A percentile compares a stretch with the other conserved stretches of the same genome.
Evolutionary conservation across 1,140 invertebrate species (phyloP).

Genomic region (Apis cerana): DNA sequence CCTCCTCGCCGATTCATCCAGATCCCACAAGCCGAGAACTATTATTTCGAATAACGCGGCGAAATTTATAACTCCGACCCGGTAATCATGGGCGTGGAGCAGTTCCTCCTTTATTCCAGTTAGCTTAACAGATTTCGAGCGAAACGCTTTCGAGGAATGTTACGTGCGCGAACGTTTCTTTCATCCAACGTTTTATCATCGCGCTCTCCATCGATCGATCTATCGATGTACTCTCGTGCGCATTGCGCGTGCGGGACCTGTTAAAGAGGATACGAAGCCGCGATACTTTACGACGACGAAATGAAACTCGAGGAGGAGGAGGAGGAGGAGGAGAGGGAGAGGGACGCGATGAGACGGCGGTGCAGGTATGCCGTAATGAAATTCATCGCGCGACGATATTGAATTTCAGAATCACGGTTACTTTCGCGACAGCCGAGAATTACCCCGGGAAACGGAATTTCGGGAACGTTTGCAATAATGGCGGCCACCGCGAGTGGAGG

Average conservation of each 20-base stretch:
- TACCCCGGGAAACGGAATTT: conserved; percentile 31
- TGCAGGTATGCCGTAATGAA: conserved; percentile 43
- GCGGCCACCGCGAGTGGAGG: not conserved
- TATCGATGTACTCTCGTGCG: too few relatives aligned
- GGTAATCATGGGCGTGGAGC: too few relatives aligned
- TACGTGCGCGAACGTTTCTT: too few relatives aligned
- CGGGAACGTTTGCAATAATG: conserved; percentile 44
- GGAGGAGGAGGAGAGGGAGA: not conserved
- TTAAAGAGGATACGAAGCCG: conserved; percentile 10
- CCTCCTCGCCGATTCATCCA: not conserved
- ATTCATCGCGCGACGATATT: conserved; percentile 48
- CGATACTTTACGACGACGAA: conserved; percentile 1
- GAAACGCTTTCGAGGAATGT: too few relatives aligned
- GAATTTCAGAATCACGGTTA: conserved; percentile 43
- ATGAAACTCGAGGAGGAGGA: not conserved
- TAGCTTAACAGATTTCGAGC: too few relatives aligned
- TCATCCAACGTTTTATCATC: too few relatives aligned
- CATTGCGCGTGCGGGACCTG: conserved; percentile 12
- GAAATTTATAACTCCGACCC: too few relatives aligned
- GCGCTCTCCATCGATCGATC: too few relatives aligned
- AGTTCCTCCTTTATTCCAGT: too few relatives aligned
- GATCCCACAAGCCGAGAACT: not conserved
- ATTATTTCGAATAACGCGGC: not conserved
- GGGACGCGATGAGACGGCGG: conserved; percentile 25
- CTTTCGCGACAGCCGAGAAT: conserved; percentile 41